Evolutionary conservation across 2,797 vertebrate genomes (phyloP).

Genomic region (Falco cherrug): DNA sequence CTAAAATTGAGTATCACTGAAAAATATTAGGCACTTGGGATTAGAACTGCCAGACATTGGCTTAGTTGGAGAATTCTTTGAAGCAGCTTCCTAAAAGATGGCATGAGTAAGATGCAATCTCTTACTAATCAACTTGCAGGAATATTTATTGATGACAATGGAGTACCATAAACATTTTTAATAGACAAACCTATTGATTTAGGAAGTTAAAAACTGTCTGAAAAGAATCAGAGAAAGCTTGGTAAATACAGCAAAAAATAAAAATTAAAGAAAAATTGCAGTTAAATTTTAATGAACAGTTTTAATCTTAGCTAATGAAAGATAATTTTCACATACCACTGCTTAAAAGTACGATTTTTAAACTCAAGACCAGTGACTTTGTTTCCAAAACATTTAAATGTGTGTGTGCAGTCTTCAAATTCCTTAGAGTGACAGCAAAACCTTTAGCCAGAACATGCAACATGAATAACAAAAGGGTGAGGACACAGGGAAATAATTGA

Average conservation of each 20-base stretch:
- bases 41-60: constrained; percentile 5
- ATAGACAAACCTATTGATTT: constrained; percentile 47
- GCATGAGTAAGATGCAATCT: constrained; percentile 24
- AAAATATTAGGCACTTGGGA: constrained; percentile 58
- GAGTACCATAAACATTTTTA: constrained; percentile 57
- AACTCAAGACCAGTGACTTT: not conserved
- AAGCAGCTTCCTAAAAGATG: constrained; percentile 47
- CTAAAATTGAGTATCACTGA: constrained; percentile 57
- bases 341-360: not conserved
- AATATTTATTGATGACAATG: constrained; percentile 52
- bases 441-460: not conserved
- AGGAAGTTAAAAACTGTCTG: constrained; percentile 19
- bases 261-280: not conserved
- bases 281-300: not conserved
- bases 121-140: constrained; percentile 58
- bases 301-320: not conserved
- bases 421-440: constrained; percentile 3
- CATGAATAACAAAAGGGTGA: not conserved
- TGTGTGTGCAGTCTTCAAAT: not conserved
- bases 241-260: not conserved
- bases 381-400: constrained; percentile 7
- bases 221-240: constrained; percentile 4
- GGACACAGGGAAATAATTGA: not conserved
- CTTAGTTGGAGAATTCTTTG: constrained; percentile 47
- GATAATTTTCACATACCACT: not conserved